These are phyloP conservation scores for Hystrix cristata DNA, from an alignment of 2,113 vertebrate species.

Conservation along the genomic window DNA sequence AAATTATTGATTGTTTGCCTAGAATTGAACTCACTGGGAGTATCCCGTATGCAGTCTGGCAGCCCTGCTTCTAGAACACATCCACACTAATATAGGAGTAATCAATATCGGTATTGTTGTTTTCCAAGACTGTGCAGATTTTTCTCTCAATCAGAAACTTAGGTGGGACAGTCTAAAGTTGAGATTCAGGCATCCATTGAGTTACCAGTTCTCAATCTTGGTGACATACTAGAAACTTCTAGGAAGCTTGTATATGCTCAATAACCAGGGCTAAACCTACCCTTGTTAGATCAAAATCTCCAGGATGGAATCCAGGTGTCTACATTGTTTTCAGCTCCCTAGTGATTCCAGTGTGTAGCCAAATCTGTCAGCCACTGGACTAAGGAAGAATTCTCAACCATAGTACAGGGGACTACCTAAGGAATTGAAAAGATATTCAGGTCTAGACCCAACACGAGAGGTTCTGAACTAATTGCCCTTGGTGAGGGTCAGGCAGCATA, in stretches of 20 bases:
- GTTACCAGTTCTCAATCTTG: not conserved
- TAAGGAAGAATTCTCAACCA: not conserved
- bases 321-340: conserved; percentile 45
- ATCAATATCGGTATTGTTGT: not conserved
- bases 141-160: not conserved
- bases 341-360: not conserved
- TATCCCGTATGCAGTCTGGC: not conserved
- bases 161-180: not conserved
- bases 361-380: not conserved
- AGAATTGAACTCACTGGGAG: not conserved
- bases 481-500: not conserved
- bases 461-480: conserved; percentile 6
- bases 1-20: not conserved
- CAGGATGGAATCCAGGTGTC: not conserved
- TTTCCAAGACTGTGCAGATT: not conserved
- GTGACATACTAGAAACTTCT: not conserved
- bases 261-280: not conserved
- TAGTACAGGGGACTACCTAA: not conserved
- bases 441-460: not conserved
- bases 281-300: conserved; percentile 49
- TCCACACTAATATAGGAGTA: not conserved
- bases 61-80: not conserved
- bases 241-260: not conserved
- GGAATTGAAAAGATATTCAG: not conserved
- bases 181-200: not conserved